Conservation (phyloP, 2,797 vertebrate genomes). For the Lutjanus campechanus region DNA sequence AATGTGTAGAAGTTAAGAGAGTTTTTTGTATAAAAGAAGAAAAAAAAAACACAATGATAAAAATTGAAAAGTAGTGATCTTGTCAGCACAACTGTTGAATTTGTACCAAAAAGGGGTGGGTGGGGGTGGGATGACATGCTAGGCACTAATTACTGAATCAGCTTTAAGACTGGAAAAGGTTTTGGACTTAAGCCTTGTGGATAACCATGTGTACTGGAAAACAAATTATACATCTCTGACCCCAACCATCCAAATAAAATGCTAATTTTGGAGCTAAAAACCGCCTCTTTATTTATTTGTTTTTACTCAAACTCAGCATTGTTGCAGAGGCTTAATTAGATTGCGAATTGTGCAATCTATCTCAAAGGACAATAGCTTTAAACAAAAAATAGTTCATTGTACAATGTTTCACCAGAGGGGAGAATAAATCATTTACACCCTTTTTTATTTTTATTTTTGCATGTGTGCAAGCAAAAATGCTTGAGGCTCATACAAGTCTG, state of each 20-base stretch:
- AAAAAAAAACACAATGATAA: slow-evolving; percentile 63
- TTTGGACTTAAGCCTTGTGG: slow-evolving; percentile 94
- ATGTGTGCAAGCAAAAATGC: slow-evolving; percentile 29
- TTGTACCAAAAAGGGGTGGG: slow-evolving; percentile 94
- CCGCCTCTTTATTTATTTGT: slow-evolving; percentile 83
- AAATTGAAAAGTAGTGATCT: slow-evolving; percentile 82
- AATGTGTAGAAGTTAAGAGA: slow-evolving; percentile 85
- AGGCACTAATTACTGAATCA: slow-evolving; percentile 88
- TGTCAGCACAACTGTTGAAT: slow-evolving; percentile 99
- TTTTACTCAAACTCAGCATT: slow-evolving; percentile 52
- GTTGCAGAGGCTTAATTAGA: slow-evolving; percentile 70
- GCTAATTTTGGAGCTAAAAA: slow-evolving; percentile 98
- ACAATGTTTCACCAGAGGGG: slow-evolving; percentile 37
- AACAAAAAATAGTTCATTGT: slow-evolving; percentile 6
- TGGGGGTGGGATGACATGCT: slow-evolving; percentile 80
- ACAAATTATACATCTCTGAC: slow-evolving; percentile 96
- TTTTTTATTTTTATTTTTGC: slow-evolving; percentile 54
- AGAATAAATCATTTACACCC: slow-evolving; percentile 55
- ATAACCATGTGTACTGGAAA: slow-evolving; percentile 96
- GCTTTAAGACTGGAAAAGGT: slow-evolving; percentile 94
- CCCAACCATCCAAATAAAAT: slow-evolving; percentile 99
- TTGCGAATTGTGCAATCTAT: slow-evolving; percentile 42
- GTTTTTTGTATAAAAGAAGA: slow-evolving; percentile 82
- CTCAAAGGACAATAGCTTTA: slow-evolving; percentile 58
- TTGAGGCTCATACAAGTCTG: slow-evolving; percentile 15